Base-by-base conservation (phyloP, 2,113 vertebrate genomes). In the Upupa epops region DNA sequence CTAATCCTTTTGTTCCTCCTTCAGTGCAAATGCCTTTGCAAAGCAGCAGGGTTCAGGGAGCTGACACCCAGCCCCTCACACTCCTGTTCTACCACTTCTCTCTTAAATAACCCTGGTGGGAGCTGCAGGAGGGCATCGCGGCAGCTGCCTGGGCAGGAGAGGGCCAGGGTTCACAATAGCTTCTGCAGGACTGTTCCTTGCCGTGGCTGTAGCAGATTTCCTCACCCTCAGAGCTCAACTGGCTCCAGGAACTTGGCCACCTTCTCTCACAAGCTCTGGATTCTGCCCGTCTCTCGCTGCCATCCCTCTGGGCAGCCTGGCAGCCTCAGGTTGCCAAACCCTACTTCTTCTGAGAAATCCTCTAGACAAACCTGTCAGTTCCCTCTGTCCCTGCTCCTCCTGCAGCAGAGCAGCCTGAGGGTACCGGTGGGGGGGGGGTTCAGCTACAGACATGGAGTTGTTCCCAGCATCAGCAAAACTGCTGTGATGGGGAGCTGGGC, bases 1-100 rank as follows among this genome's bases (percentile, higher is more conserved):
- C 90, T 94, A 82, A 94, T 96, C 77, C 94, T 61, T 95, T 90
- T 94, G 92, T 93, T 95, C 83, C 84, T 68, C 7, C 7, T 46
- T 80, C 93, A 9, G 70, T 72, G 77, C 66, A 58, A 84, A 40
- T 46, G 69, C 66, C 72, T 95, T 72, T 85, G 83, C 19, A 48
- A 74, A 71, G 86, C 88, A 29, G 77, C 9, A 37, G 7, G 75
- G 36, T 49, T 59, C 17, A 0, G 65, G 48, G 77, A 73, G 84
- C 68, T 32, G 59, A 40, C 40, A 56, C 29, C 46, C 69, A 60
- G 1, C 48, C n/a, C 8, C 21, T 68, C 29, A 1, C 49, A 3
- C 46, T 36, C 48, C 42, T 26, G 11, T 5, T 17, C 4, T 13
- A 5, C 34, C 1, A 2, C 32, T 3, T 1, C 31, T 8, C n/a